phyloP scores from a whole-genome alignment of 2,797 vertebrate species.

The Numenius phaeopus region DNA sequence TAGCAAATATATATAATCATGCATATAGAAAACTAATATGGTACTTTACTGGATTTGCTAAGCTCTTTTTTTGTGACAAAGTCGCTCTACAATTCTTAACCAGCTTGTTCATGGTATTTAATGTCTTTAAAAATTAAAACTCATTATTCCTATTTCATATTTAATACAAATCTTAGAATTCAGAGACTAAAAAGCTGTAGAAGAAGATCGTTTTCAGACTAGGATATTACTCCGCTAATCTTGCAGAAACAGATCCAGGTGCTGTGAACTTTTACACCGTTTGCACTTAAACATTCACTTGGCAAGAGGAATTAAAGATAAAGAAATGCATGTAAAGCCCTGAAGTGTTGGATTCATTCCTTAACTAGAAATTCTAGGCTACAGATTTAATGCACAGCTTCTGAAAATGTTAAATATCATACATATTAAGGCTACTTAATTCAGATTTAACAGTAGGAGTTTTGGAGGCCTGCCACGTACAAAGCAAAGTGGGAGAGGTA shows the following conservation, averaged over 20 bases:
- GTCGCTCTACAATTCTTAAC: not conserved
- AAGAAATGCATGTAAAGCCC: slow-evolving; percentile 21
- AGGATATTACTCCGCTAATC: slow-evolving; percentile 48
- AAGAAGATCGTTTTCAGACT: slow-evolving; percentile 39
- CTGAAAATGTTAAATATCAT: slow-evolving; percentile 64
- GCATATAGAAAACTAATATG: not conserved
- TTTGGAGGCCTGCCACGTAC: slow-evolving; percentile 51
- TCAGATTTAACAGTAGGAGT: slow-evolving; percentile 62
- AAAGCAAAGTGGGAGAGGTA: slow-evolving; percentile 47
- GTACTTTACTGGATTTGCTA: slow-evolving; percentile 29
- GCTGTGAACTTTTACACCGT: slow-evolving; percentile 37
- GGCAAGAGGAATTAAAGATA: slow-evolving; percentile 30
- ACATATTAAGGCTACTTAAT: slow-evolving; percentile 63
- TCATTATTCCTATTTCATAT: slow-evolving; percentile 48
- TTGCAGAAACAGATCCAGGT: slow-evolving; percentile 36
- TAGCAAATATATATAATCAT: not conserved
- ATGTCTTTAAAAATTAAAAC: slow-evolving; percentile 49
- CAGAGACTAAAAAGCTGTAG: slow-evolving; percentile 12
- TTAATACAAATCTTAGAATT: slow-evolving; percentile 35
- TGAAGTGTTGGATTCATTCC: slow-evolving; percentile 4
- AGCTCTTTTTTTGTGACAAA: slow-evolving; percentile 9
- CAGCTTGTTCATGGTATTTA: slow-evolving; percentile 42
- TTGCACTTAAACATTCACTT: slow-evolving; percentile 34
- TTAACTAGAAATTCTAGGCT: slow-evolving; percentile 26
- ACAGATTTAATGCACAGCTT: slow-evolving; percentile 49